Evolutionary conservation across 2,797 vertebrate species (phyloP).

Genomic region (Simalia tracyae): DNA sequence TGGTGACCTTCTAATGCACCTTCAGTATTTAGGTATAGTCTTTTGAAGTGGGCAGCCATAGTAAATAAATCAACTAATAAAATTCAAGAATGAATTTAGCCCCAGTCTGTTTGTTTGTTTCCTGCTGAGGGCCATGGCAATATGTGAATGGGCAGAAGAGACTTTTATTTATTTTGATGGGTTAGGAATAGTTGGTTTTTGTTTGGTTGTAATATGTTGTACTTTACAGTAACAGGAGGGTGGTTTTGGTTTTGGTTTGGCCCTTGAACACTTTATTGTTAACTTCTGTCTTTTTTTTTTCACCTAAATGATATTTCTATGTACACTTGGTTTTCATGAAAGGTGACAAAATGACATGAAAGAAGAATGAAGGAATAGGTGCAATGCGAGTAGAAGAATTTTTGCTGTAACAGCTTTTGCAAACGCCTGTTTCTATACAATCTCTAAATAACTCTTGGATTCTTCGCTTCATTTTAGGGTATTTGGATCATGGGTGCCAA

Average conservation of each 20-base stretch:
- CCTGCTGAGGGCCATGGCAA: too few species aligned
- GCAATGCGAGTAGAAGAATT: not conserved
- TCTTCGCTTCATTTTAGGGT: not conserved
- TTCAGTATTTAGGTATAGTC: too few species aligned
- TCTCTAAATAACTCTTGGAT: not conserved
- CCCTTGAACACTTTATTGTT: not conserved
- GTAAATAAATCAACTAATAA: too few species aligned
- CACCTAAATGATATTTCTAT: not conserved
- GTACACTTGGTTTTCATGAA: not conserved
- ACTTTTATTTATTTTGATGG: too few species aligned
- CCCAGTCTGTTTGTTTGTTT: too few species aligned
- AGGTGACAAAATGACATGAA: not conserved
- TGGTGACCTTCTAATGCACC: too few species aligned
- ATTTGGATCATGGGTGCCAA: slow-evolving; percentile 6
- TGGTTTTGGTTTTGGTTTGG: not conserved
- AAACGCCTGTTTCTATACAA: not conserved
- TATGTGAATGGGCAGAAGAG: too few species aligned
- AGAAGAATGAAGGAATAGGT: not conserved
- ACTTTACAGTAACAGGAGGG: not conserved
- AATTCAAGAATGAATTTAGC: not conserved
- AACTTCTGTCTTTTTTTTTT: not conserved
- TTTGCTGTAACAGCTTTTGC: not conserved
- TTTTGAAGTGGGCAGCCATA: too few species aligned
- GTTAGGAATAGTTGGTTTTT: too few species aligned
- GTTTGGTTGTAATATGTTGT: too few species aligned